phyloP scores from a whole-genome alignment of 2,797 vertebrate genomes.

The Enteromius afrohamiltoni region DNA sequence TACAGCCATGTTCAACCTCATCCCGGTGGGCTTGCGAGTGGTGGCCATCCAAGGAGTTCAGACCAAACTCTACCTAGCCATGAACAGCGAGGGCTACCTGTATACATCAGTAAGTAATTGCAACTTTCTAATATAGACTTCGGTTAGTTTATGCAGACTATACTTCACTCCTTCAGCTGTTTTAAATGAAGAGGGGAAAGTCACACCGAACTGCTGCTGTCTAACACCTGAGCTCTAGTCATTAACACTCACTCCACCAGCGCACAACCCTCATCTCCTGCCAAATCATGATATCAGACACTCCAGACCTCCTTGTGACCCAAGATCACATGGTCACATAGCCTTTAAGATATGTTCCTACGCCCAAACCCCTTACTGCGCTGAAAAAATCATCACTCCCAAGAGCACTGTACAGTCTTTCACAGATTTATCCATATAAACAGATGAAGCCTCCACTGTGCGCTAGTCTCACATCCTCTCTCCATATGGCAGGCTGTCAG shows the following conservation, averaged over 20 bases:
- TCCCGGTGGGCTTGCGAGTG: slow-evolving; percentile 98
- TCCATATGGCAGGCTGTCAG: slow-evolving; percentile 53
- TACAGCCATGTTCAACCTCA: slow-evolving; percentile 97
- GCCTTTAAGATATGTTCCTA: neutral
- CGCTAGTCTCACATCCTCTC: slow-evolving; percentile 28
- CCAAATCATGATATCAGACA: slow-evolving; percentile 28
- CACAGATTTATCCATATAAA: slow-evolving; percentile 14
- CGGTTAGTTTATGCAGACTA: neutral
- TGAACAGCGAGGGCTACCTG: slow-evolving; percentile 98
- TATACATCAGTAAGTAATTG: slow-evolving; percentile 94
- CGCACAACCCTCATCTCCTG: neutral
- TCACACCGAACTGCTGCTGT: slow-evolving; percentile 19
- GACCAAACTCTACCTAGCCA: slow-evolving; percentile 97
- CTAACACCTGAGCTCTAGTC: slow-evolving; percentile 6
- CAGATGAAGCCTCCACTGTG: slow-evolving; percentile 37
- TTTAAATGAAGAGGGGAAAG: slow-evolving; percentile 5
- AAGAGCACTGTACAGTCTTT: slow-evolving; percentile 7
- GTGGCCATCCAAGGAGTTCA: slow-evolving; percentile 99
- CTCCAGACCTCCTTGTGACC: slow-evolving; percentile 7
- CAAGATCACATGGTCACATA: neutral
- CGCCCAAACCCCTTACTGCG: neutral
- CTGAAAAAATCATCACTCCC: neutral
- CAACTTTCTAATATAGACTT: neutral
- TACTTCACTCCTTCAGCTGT: neutral
- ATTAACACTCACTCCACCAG: slow-evolving; percentile 30